Percentiles rank a stretch among this genome's conserved stretches.
These are phyloP conservation scores for Melipona beecheii DNA, from an alignment of 2,888 invertebrate genomes.

Conservation along the genomic window DNA sequence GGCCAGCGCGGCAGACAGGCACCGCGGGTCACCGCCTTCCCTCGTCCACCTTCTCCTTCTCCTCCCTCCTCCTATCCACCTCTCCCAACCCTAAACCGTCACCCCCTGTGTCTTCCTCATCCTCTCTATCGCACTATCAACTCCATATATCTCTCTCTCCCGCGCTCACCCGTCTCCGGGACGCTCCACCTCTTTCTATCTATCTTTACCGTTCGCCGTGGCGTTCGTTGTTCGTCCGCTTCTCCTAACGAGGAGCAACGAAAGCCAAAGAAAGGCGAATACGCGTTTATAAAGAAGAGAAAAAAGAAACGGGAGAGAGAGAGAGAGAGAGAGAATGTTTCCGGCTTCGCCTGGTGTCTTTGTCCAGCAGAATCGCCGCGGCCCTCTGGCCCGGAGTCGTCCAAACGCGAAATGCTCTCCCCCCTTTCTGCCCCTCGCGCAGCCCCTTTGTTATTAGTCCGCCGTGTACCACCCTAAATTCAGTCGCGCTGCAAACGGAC, in stretches of 20 bases:
- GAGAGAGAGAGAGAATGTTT: constrained; percentile 34
- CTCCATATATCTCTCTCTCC: constrained; percentile 42
- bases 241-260: constrained; percentile 1
- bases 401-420: constrained; percentile 30
- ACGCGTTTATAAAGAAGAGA: neutral
- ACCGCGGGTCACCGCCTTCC: constrained; percentile 83
- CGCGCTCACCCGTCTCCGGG: constrained; percentile 21
- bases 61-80: neutral
- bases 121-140: constrained; percentile 33
- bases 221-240: constrained; percentile 12
- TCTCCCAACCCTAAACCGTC: neutral
- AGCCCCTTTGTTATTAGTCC: constrained; percentile 80
- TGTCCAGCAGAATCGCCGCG: constrained; percentile 41
- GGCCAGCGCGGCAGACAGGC: constrained; percentile 83
- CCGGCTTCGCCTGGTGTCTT: constrained; percentile 36
- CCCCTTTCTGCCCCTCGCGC: constrained; percentile 43
- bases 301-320: neutral
- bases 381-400: constrained; percentile 44
- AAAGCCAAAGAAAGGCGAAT: neutral
- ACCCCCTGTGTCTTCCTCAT: constrained; percentile 35
- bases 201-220: constrained; percentile 39
- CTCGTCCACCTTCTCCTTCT: constrained; percentile 49
- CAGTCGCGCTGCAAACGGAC: constrained; percentile 76
- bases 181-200: constrained; percentile 11
- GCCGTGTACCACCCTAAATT: constrained; percentile 79